Conservation (phyloP, 2,113 vertebrate species). For the Cepphus grylle region DNA sequence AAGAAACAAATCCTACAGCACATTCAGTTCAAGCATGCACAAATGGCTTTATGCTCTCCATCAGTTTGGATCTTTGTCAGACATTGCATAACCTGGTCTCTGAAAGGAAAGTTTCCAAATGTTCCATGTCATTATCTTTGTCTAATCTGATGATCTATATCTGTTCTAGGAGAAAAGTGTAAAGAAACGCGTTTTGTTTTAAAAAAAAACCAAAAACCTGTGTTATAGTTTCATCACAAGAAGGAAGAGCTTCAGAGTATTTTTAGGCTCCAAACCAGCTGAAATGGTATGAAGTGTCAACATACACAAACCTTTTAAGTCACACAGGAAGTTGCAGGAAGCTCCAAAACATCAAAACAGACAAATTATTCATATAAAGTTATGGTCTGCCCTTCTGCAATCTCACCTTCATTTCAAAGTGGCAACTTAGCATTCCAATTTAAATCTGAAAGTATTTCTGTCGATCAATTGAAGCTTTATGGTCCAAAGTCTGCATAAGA, state of each 20-base stretch:
- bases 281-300: neutral
- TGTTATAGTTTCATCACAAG: neutral
- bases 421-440: neutral
- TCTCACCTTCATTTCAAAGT: neutral
- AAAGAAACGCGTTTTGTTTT: neutral
- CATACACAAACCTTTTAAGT: neutral
- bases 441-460: neutral
- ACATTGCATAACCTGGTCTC: neutral
- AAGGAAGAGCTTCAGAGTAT: neutral
- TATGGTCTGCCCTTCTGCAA: neutral
- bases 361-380: neutral
- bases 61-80: neutral
- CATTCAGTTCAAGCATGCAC: neutral
- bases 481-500: neutral
- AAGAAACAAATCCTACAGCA: neutral
- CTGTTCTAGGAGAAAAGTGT: neutral
- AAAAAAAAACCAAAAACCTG: neutral
- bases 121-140: neutral
- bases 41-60: neutral
- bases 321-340: neutral
- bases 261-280: neutral
- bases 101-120: neutral
- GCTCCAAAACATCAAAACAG: neutral
- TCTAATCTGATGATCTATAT: neutral
- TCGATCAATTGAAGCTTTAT: neutral